Percentiles rank a stretch among this genome's conserved stretches.
These are phyloP conservation scores for Gastrophryne carolinensis DNA, from an alignment of 2,797 vertebrate species.

Conservation along the genomic window DNA sequence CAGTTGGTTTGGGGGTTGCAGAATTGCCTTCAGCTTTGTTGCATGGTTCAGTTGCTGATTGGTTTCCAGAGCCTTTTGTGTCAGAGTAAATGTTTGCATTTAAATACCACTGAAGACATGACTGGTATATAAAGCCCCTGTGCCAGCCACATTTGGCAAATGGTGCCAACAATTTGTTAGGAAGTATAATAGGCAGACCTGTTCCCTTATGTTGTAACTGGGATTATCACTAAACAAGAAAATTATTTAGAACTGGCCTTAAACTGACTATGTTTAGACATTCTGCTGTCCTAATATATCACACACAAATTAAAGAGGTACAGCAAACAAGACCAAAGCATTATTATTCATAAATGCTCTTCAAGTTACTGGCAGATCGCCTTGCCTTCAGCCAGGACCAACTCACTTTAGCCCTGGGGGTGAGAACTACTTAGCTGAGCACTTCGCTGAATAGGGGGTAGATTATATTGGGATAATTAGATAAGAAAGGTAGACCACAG, in stretches of 20 bases:
- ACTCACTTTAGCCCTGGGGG: too few relatives aligned
- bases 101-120: slow-evolving; percentile 40
- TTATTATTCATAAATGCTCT: too few relatives aligned
- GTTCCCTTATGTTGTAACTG: neutral
- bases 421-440: too few relatives aligned
- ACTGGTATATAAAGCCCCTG: slow-evolving; percentile 10
- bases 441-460: too few relatives aligned
- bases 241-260: neutral
- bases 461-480: too few relatives aligned
- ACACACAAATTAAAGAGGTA: too few relatives aligned
- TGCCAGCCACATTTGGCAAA: slow-evolving; percentile 31
- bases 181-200: slow-evolving; percentile 13
- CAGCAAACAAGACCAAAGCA: too few relatives aligned
- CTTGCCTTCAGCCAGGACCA: too few relatives aligned
- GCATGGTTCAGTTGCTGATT: slow-evolving; percentile 19
- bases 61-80: slow-evolving; percentile 17
- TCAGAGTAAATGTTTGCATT: slow-evolving; percentile 36
- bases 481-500: too few relatives aligned
- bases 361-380: too few relatives aligned
- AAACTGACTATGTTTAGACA: too few relatives aligned
- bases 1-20: slow-evolving; percentile 23
- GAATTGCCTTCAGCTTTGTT: slow-evolving; percentile 45
- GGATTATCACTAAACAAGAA: neutral
- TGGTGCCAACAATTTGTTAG: slow-evolving; percentile 10
- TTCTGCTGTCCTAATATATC: too few relatives aligned